Conservation (phyloP, 2,113 vertebrate species). For the Nesoenas mayeri region DNA sequence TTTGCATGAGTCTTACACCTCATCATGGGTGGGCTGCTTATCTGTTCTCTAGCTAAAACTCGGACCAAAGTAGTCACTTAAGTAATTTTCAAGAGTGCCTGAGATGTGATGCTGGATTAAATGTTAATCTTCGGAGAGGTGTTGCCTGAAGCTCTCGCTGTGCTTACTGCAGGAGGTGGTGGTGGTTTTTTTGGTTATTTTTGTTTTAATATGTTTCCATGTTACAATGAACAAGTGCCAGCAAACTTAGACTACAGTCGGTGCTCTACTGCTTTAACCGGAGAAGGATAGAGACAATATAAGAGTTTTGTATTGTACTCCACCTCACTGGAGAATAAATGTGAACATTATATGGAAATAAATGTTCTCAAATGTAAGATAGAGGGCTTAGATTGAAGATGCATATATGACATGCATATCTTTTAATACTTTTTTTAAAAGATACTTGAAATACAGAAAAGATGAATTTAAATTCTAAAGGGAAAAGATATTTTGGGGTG, state of each 20-base stretch:
- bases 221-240: background rate
- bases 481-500: background rate
- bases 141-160: background rate
- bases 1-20: background rate
- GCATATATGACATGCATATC: background rate
- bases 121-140: background rate
- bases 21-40: background rate
- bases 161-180: background rate
- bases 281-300: background rate
- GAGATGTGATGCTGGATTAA: background rate
- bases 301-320: background rate
- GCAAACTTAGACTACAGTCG: background rate
- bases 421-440: background rate
- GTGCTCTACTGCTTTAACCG: background rate
- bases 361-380: background rate
- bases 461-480: fast-evolving
- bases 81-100: background rate
- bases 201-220: background rate
- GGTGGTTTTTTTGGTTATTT: background rate
- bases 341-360: background rate
- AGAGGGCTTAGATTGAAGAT: background rate
- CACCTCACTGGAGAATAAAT: background rate
- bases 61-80: background rate
- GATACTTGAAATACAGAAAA: background rate
- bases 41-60: background rate